Base-by-base conservation (phyloP, 1,140 invertebrate genomes). In the Agrilus planipennis region DNA sequence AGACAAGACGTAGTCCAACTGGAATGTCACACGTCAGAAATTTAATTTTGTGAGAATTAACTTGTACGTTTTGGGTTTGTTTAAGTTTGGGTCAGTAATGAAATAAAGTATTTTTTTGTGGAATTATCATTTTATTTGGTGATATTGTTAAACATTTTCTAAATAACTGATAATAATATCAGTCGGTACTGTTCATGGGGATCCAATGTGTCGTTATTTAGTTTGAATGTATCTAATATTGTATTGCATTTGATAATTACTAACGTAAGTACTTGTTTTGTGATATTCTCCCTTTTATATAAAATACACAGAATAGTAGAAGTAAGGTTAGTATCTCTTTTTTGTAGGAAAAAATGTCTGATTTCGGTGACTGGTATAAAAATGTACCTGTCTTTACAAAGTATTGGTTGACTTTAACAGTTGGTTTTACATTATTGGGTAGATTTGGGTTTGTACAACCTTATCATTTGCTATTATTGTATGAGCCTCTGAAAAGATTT, bases 321-420 rank as follows among this genome's bases (percentile, higher is more conserved):
- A 22, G 21, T 37, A 18, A 42, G 22, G 32, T 42, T 42, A 42
- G 23, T 9, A 2, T 7, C 35, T 18, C 18, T 36, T 31, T 12
- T 17, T 29, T 27, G 28, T 22, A 14, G 15, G 15, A 31, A 46
- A 62, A 57, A 54, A 81, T 81, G 79, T 74, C 79, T 35, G 86
- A 89, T 62, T 67, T 88, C 41, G 71, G 71, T 34, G 72, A 79
- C 47, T 89, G 84, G 84, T 87, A 80, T 54, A 73, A 77, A 41
- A 74, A 72, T 45, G 61, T 92, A 46, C 89, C 89, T n/a, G 69
- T 79, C 50, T 89, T 92, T 51, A 92, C 89, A 18, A 71, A 87
- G 58, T 90, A 88, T 58, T 99, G 94, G 94, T 78, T 99, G 50
- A 75, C 86, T 15, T 75, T 79, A n/a, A 94, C 93, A 0, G 73